These are phyloP conservation scores for Ophraella communa DNA, from an alignment of 2,888 invertebrate species.

Conservation along the genomic window DNA sequence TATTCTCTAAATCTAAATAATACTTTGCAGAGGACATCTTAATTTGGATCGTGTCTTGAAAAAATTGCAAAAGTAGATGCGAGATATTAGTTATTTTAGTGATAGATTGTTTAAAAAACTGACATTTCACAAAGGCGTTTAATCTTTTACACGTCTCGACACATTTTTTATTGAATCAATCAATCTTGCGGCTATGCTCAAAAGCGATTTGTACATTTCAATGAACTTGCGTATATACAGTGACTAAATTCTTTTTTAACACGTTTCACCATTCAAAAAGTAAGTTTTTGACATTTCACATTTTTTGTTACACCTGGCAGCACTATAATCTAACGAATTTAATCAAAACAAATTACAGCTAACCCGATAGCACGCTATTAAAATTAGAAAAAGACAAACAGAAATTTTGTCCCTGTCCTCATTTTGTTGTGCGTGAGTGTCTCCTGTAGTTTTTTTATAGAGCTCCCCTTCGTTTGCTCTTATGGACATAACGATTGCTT, in stretches of 20 bases:
- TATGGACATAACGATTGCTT: conserved; percentile 48
- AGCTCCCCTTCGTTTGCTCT: conserved; percentile 30
- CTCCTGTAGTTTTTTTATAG: conserved; percentile 48
- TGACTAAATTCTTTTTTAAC: too few species aligned
- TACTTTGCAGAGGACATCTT: too few species aligned
- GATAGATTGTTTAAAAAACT: neutral
- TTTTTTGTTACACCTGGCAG: neutral
- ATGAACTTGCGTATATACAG: neutral
- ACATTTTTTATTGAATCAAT: neutral
- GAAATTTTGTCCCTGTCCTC: conserved; percentile 28
- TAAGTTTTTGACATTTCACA: too few species aligned
- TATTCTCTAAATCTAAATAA: too few species aligned
- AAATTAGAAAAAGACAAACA: conserved; percentile 23
- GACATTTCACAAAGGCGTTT: neutral
- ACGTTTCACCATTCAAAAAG: too few species aligned
- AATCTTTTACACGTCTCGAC: neutral
- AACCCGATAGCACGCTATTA: conserved; percentile 4
- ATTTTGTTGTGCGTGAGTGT: conserved; percentile 41
- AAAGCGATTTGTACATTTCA: neutral
- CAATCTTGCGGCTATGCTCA: neutral
- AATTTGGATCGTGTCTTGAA: too few species aligned
- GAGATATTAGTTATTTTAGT: too few species aligned
- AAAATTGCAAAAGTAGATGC: too few species aligned
- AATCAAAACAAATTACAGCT: conserved; percentile 15
- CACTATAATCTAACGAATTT: neutral